Evolutionary conservation across 37 sponge, comb jelly and placozoan genomes (phyloP), one percentile per base, ranked within the genome.

Genomic region (Tethya wilhelma): DNA sequence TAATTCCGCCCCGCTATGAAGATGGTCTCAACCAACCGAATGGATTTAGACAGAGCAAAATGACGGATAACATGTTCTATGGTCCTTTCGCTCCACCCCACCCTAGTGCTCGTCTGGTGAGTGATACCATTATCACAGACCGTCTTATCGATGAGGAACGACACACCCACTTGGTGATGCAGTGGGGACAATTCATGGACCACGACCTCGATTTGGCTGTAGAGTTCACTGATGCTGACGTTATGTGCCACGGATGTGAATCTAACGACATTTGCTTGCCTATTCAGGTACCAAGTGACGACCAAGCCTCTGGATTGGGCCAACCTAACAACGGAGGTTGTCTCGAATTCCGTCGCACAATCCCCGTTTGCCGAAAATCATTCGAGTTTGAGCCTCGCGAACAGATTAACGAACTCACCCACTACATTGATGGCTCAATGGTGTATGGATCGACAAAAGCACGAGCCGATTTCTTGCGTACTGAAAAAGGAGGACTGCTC

Each of bases 121-220:
- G 86, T 44, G 25, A 39, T 2, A 69, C 33, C 3, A 55, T 86
- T 1, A 63, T 76, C n/a, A 12, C 26, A 20, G 72, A 86, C 31
- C 44, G 59, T 20, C 39, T 79, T 38, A 17, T 86, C 30, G 80
- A 81, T 32, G 90, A 94, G 19, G 72, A 38, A 25, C 26, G 64
- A 0, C 66, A 78, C 69, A 87, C 93, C 39, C 95, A 91, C 75
- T 79, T 98, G 71, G 71, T 96, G 44, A 91, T 98, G 92, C 93
- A 91, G 59, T 96, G 91, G 89, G 96, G 96, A 4, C 96, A 98
- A 76, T 96, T 96, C 56, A 44, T 96, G 30, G 99, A 98, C 44
- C 99, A 98, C 69, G 99, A 98, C 67, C 32, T 87, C 5, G 84
- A 69, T 20, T 45, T 85, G 11, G 23, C 77, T 3, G 86, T 86